Percentiles rank a stretch among this genome's conserved stretches.
phyloP scores from a whole-genome alignment of 2,888 invertebrate species.

The Nomada lathburiana region DNA sequence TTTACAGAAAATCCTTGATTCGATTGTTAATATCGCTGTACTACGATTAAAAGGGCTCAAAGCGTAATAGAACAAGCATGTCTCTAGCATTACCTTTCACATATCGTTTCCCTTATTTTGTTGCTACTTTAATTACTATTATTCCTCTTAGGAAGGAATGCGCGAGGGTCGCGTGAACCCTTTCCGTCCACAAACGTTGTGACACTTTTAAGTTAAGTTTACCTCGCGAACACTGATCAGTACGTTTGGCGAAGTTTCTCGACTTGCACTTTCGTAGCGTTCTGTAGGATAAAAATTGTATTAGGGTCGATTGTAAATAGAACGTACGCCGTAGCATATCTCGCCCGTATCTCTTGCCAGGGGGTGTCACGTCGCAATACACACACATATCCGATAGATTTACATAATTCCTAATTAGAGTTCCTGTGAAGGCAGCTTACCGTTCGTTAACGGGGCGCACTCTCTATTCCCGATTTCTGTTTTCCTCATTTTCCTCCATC shows the following conservation, averaged over 20 bases:
- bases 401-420: slow-evolving; percentile 71
- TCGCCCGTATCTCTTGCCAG: slow-evolving; percentile 63
- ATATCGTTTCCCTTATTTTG: background rate
- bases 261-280: slow-evolving; percentile 40
- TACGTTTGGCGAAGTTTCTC: slow-evolving; percentile 50
- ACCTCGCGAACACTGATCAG: slow-evolving; percentile 51
- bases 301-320: slow-evolving; percentile 63
- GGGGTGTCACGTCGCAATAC: slow-evolving; percentile 65
- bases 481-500: background rate
- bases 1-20: too few species aligned
- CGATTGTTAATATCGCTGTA: too few species aligned
- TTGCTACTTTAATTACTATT: background rate
- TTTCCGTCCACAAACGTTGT: slow-evolving; percentile 73
- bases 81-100: too few species aligned
- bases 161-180: slow-evolving; percentile 51
- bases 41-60: too few species aligned
- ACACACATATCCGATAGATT: slow-evolving; percentile 68
- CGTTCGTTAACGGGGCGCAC: slow-evolving; percentile 39
- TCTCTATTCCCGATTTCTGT: slow-evolving; percentile 3
- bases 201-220: slow-evolving; percentile 67
- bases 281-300: slow-evolving; percentile 18
- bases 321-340: slow-evolving; percentile 49
- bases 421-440: slow-evolving; percentile 67
- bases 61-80: too few species aligned
- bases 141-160: background rate